These are phyloP conservation scores for Myathropa florea DNA, from an alignment of 2,888 invertebrate species.

Conservation along the genomic window DNA sequence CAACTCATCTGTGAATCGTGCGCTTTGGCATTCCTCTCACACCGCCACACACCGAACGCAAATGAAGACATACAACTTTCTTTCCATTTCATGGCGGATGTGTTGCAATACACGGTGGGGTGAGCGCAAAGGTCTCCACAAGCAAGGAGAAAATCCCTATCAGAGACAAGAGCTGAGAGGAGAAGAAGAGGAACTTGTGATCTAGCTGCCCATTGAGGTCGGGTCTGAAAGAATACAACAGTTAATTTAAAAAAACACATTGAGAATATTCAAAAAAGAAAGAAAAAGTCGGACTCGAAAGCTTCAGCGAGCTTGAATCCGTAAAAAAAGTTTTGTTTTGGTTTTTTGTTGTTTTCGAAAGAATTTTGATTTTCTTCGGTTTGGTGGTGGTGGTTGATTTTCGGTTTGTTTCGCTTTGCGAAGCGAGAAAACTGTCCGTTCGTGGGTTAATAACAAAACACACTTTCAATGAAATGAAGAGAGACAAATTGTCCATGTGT, in stretches of 20 bases:
- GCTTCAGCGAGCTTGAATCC: constrained; percentile 60
- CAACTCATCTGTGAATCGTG: constrained; percentile 51
- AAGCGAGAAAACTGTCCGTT: constrained; percentile 49
- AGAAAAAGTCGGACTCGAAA: constrained; percentile 61
- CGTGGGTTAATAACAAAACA: constrained; percentile 56
- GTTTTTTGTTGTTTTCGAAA: constrained; percentile 8
- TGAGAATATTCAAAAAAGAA: constrained; percentile 16
- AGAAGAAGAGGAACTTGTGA: constrained; percentile 13
- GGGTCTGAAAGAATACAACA: constrained; percentile 71
- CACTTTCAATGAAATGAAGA: constrained; percentile 37
- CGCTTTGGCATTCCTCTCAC: constrained; percentile 28
- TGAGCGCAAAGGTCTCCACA: constrained; percentile 15
- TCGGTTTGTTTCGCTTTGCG: background rate
- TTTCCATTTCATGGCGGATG: too few relatives aligned
- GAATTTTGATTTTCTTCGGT: too few relatives aligned
- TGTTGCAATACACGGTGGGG: background rate
- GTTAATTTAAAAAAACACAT: constrained; percentile 43
- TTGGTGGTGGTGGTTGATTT: too few relatives aligned
- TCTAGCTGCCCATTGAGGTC: constrained; percentile 48
- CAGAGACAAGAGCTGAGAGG: background rate
- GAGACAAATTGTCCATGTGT: constrained; percentile 61
- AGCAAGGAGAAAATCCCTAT: background rate
- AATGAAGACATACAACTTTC: background rate
- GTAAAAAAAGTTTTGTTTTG: constrained; percentile 22
- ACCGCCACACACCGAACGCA: constrained; percentile 26